phyloP scores from a whole-genome alignment of 2,113 vertebrate genomes.

The Sturnira hondurensis region DNA sequence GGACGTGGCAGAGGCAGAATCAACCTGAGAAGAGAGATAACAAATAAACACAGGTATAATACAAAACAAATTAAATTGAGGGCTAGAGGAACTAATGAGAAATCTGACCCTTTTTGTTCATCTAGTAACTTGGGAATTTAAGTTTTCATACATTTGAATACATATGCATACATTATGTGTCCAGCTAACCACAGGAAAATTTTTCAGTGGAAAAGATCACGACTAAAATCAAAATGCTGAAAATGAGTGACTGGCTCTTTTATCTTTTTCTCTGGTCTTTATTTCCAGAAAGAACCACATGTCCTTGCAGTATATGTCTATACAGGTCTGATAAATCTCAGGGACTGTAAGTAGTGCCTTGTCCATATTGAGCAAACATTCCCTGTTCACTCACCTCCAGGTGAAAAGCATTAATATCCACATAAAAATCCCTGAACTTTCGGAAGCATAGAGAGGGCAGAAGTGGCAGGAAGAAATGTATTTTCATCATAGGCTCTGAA shows the following conservation, averaged over 20 bases:
- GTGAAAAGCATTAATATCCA: slow-evolving; percentile 10
- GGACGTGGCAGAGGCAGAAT: neutral
- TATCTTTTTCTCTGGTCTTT: neutral
- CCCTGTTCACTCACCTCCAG: neutral
- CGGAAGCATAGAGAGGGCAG: neutral
- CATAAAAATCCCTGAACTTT: slow-evolving; percentile 23
- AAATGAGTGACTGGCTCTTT: neutral
- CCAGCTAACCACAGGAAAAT: neutral
- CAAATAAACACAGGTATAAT: neutral
- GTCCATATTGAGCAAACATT: slow-evolving; percentile 8
- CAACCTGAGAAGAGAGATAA: neutral
- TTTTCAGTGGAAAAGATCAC: neutral
- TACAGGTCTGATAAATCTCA: slow-evolving; percentile 2
- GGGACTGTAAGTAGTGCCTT: neutral
- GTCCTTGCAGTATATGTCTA: neutral
- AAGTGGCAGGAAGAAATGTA: neutral
- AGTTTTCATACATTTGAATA: slow-evolving; percentile 56
- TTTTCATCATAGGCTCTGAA: slow-evolving; percentile 29
- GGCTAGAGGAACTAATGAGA: slow-evolving; percentile 34
- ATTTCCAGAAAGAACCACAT: neutral
- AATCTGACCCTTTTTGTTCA: slow-evolving; percentile 14
- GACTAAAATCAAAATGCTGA: neutral
- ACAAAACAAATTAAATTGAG: slow-evolving; percentile 21
- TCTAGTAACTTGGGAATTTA: slow-evolving; percentile 27
- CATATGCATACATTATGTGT: neutral